Base-by-base conservation (phyloP, 2,888 invertebrate genomes). In the Iselma pallidipennis region DNA sequence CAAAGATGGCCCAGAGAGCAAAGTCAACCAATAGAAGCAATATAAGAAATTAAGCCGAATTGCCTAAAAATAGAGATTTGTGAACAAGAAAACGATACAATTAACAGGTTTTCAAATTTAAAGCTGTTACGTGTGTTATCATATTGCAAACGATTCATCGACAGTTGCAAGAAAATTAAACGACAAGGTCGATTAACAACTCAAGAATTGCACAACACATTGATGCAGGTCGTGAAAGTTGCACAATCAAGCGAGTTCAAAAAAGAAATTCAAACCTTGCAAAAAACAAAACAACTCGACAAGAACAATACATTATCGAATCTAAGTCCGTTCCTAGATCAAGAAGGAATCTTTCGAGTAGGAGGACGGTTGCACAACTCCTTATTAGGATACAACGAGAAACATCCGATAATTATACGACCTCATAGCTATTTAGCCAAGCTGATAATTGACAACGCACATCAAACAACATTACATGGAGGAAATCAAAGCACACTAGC, bases 261-360 rank as follows among this genome's bases (percentile, higher is more conserved):
- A n/a, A n/a, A n/a, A n/a, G n/a, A n/a, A n/a, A n/a, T n/a, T n/a
- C n/a, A n/a, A n/a, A n/a, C n/a, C n/a, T n/a, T n/a, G n/a, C n/a
- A n/a, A n/a, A n/a, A n/a, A n/a, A n/a, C n/a, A n/a, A n/a, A n/a
- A n/a, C n/a, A n/a, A n/a, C n/a, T n/a, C n/a, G n/a, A n/a, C n/a
- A 25, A 25, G 4, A 25, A 25, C 4, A 25, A 25, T 4, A 4
- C 25, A 25, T 4, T 25, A 4, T 2, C 25, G 3, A 25, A 25
- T 4, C 25, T 25, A 4, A n/a, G 54, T 52, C 66, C 65, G 6
- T 66, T 67, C 53, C 21, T 69, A 10, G 57, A 63, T 53, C n/a
- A 59, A 4, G 12, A 42, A 23, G 45, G 25, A 19, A 7, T 65
- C 9, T 16, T 65, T 9, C 37, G 64, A 4, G 64, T 69, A 2